Conservation (phyloP, 1,140 invertebrate species). For the Charaxes varanes region DNA sequence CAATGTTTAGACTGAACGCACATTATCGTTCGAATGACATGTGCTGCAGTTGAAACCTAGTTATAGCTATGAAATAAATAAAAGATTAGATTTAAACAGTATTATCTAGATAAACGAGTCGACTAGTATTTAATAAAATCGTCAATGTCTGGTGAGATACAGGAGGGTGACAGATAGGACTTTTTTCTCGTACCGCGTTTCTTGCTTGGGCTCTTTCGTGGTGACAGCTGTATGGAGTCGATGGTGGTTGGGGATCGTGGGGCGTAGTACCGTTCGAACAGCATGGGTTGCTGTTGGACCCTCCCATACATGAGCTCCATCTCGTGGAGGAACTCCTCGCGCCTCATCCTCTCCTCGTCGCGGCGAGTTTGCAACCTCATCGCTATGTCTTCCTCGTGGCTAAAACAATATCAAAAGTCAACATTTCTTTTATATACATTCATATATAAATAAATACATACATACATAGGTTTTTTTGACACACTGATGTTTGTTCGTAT, state of each 20-base stretch:
- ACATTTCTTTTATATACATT: no score
- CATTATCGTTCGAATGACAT: no score
- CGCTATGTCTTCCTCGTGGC: conserved; percentile 80
- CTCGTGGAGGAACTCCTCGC: conserved; percentile 78
- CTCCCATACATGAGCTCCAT: conserved; percentile 83
- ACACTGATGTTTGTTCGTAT: no score
- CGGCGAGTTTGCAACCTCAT: conserved; percentile 78
- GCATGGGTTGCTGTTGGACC: conserved; percentile 79
- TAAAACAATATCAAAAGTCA: no score
- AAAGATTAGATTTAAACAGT: no score
- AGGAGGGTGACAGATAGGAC: conserved; percentile 23
- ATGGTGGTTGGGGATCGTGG: conserved; percentile 53
- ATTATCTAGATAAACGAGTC: no score
- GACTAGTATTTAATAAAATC: conserved; percentile 58
- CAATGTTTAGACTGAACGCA: no score
- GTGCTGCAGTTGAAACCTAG: no score
- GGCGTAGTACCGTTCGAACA: conserved; percentile 82
- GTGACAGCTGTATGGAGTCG: conserved; percentile 43
- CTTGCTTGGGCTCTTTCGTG: conserved; percentile 45
- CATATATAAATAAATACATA: no score
- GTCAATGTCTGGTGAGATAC: conserved; percentile 32
- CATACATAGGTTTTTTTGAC: no score
- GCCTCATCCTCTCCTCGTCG: conserved; percentile 79
- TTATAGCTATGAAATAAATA: no score
- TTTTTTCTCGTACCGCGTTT: conserved; percentile 27